Evolutionary conservation across 2,113 vertebrate species (phyloP).

Genomic region (Potamarius usumacintae): DNA sequence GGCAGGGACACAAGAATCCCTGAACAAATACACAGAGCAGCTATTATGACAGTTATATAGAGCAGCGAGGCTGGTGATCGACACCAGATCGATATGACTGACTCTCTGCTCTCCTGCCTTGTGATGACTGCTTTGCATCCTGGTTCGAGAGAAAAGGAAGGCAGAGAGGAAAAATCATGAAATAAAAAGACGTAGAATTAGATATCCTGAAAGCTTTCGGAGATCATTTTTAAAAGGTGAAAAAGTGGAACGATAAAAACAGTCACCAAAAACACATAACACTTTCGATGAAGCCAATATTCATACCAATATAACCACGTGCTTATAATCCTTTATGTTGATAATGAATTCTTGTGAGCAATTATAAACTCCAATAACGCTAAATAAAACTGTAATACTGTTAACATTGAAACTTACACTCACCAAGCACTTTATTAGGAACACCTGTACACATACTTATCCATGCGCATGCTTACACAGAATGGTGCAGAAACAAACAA

Average conservation of each 20-base stretch:
- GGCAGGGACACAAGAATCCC: slow-evolving; percentile 31
- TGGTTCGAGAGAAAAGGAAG: slow-evolving; percentile 52
- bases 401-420: neutral
- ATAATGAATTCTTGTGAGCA: neutral
- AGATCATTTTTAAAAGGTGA: neutral
- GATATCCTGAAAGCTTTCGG: neutral
- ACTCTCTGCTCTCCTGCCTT: slow-evolving; percentile 36
- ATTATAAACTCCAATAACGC: neutral
- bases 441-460: neutral
- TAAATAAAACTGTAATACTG: neutral
- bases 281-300: neutral
- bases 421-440: neutral
- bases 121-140: slow-evolving; percentile 30
- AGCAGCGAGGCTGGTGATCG: slow-evolving; percentile 3
- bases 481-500: neutral
- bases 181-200: neutral
- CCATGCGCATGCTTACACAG: neutral
- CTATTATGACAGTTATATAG: slow-evolving; percentile 27
- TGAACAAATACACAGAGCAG: slow-evolving; percentile 31
- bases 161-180: neutral
- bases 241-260: neutral
- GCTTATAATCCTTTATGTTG: neutral
- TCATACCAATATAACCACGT: neutral
- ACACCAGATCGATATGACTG: slow-evolving; percentile 13
- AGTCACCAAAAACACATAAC: neutral